Conservation (phyloP, 2,888 invertebrate species). For the Hypsopygia costalis region DNA sequence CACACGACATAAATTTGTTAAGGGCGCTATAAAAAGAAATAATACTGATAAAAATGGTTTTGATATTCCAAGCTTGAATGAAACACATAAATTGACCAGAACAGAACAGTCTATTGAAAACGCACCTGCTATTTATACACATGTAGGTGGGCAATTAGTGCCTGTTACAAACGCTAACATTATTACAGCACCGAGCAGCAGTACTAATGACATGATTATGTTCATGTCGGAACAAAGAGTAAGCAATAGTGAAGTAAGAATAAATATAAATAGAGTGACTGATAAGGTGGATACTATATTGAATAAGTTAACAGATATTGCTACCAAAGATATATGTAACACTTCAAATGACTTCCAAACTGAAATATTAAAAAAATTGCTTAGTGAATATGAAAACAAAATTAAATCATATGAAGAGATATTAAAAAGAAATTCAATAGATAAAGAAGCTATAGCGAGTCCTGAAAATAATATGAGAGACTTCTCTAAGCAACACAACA, state of each 20-base stretch:
- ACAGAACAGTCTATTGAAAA: constrained; percentile 22
- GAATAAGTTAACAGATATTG: constrained; percentile 39
- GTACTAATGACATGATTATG: constrained; percentile 38
- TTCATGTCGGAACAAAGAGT: constrained; percentile 64
- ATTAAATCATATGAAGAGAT: constrained; percentile 60
- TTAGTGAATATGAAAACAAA: constrained; percentile 65
- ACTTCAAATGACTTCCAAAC: constrained; percentile 32
- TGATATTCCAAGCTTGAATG: constrained; percentile 27
- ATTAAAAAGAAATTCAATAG: constrained; percentile 33
- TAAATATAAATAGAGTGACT: constrained; percentile 56
- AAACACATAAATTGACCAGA: constrained; percentile 26
- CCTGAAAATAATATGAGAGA: not conserved
- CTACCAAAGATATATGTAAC: constrained; percentile 25
- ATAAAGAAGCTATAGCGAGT: constrained; percentile 18
- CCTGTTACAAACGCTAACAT: constrained; percentile 36
- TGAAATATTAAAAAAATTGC: constrained; percentile 51
- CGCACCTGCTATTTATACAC: constrained; percentile 24
- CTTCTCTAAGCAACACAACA: constrained; percentile 9
- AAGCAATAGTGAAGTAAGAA: constrained; percentile 61
- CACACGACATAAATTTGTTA: constrained; percentile 46
- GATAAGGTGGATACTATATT: constrained; percentile 58
- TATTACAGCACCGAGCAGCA: constrained; percentile 23
- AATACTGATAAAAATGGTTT: constrained; percentile 28
- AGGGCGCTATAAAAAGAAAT: constrained; percentile 34
- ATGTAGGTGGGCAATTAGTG: constrained; percentile 39